These are phyloP conservation scores for Zaprionus obscuricornis DNA, from an alignment of 2,888 invertebrate genomes.

Conservation along the genomic window DNA sequence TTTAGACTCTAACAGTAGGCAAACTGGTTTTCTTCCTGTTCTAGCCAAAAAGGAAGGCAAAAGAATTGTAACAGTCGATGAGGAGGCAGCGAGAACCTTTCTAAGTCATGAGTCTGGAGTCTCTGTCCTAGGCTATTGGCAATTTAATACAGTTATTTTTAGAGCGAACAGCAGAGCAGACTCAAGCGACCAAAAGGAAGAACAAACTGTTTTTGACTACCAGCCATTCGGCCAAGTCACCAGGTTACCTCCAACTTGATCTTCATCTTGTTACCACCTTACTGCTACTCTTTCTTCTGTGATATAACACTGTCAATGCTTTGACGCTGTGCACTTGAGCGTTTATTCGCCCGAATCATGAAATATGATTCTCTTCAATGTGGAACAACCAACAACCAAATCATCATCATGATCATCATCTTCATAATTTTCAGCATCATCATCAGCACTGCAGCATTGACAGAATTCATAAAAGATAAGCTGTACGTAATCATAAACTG, in stretches of 20 bases:
- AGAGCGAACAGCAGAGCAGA: no score
- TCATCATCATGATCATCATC: conserved; percentile 26
- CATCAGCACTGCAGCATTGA: conserved; percentile 21
- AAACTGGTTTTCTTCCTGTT: conserved; percentile 45
- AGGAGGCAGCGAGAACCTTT: conserved; percentile 31
- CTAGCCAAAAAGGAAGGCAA: conserved; percentile 30
- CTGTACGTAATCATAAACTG: conserved; percentile 34
- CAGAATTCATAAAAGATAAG: conserved; percentile 28
- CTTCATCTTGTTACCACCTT: background rate
- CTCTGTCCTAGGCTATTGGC: conserved; percentile 54
- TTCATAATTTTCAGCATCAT: conserved; percentile 11
- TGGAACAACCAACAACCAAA: conserved; percentile 55
- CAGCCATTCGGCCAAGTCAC: conserved; percentile 53
- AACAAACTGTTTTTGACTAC: conserved; percentile 40
- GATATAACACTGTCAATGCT: conserved; percentile 32
- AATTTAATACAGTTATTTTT: conserved; percentile 76
- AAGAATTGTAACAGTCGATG: conserved; percentile 50
- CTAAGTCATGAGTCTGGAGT: conserved; percentile 34
- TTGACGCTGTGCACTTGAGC: conserved; percentile 36
- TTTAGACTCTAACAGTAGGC: background rate
- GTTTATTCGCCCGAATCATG: conserved; percentile 66
- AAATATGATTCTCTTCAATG: conserved; percentile 69
- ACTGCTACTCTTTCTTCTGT: no score
- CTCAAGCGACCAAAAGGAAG: conserved; percentile 35
- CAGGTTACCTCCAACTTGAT: conserved; percentile 1